Evolutionary conservation across 2,888 invertebrate species (phyloP), one percentile per base, ranked within the genome.

Genomic region (Gandaritis pyraliata): DNA sequence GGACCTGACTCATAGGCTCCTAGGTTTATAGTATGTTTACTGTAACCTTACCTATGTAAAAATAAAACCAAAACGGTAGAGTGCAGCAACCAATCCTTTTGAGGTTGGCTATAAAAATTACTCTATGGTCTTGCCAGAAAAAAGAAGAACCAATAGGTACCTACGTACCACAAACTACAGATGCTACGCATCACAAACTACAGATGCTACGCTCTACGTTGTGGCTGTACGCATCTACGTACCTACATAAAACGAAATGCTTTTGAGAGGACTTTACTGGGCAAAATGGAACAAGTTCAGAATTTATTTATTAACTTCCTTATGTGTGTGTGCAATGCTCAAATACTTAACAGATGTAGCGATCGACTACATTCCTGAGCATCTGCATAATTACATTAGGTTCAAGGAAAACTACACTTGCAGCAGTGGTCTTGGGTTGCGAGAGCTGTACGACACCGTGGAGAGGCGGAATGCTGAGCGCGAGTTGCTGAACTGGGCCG

Each of bases 401-500:
- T 63, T 69, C 18, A 58, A 64, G 7, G 62, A 70, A 30, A 43
- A 54, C 12, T 54, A 60, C 45, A 43, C n/a, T 11, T 41, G 50
- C 47, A 36, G 41, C 29, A 36, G 16, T 36, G 4, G 13, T 2
- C 33, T 51, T n/a, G n/a, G 38, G 64, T 10, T 54, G 41, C 16
- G 7, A 4, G 51, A 10, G 12, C 85, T 96, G 56, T 93, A 93
- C 4, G 94, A 94, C 93, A 82, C 96, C 1, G 94, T 95, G 77
- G 85, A 96, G 18, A 88, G 95, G 2, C 76, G 80, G 64, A 89
- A 88, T 67, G 70, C 77, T 38, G 71, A 86, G 57, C 76, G 72
- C 1, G 58, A 84, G 69, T 61, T 69, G 23, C 49, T 62, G 52
- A 76, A 80, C 68, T 16, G 29, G 66, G 45, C 86, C 57, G 85